Conservation (phyloP, 1,140 invertebrate species). For the Trichogramma pretiosum region DNA sequence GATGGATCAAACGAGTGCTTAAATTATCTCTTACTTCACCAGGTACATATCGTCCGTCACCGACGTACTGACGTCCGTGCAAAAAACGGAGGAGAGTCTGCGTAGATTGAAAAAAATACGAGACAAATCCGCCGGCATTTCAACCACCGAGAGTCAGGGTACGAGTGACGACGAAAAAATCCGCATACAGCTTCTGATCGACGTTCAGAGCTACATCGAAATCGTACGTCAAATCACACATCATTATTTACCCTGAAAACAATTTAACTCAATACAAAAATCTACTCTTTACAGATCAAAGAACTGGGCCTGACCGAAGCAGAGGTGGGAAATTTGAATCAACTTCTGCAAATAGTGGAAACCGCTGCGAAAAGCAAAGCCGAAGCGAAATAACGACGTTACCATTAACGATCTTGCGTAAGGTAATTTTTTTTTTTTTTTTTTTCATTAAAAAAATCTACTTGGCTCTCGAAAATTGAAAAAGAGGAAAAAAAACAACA, state of each 20-base stretch:
- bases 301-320: constrained; percentile 21
- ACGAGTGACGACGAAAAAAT: constrained; percentile 88
- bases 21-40: too few species aligned
- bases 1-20: constrained; percentile 27
- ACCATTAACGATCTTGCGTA: too few species aligned
- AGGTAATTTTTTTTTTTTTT: too few species aligned
- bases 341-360: constrained; percentile 35
- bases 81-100: constrained; percentile 89
- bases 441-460: too few species aligned
- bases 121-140: constrained; percentile 51
- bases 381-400: constrained; percentile 2
- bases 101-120: constrained; percentile 78
- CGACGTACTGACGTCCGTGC: constrained; percentile 84
- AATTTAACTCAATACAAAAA: not conserved
- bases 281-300: constrained; percentile 25
- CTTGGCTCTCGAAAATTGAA: too few species aligned
- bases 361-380: constrained; percentile 31
- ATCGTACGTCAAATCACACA: too few species aligned
- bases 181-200: constrained; percentile 76
- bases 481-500: too few species aligned
- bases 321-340: constrained; percentile 27
- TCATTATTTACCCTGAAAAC: not conserved
- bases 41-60: constrained; percentile 74
- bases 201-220: constrained; percentile 58
- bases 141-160: constrained; percentile 43